These are phyloP conservation scores for Carollia perspicillata DNA, from an alignment of 2,113 vertebrate genomes.

Conservation along the genomic window DNA sequence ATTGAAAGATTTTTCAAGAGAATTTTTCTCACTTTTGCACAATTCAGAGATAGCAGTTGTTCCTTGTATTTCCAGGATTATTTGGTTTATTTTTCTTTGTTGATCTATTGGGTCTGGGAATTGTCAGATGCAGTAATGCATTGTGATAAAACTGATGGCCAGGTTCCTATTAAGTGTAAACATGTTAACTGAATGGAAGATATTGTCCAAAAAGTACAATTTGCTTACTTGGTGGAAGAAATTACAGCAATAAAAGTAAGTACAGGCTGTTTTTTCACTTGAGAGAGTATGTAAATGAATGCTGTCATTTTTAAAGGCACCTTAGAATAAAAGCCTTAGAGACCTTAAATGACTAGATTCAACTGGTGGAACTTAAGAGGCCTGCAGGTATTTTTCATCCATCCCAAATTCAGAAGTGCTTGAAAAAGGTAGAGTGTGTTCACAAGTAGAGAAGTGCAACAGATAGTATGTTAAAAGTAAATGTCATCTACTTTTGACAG, in stretches of 20 bases:
- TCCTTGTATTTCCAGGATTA: background rate
- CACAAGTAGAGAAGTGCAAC: background rate
- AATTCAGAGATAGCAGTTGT: background rate
- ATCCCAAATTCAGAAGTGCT: background rate
- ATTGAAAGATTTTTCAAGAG: background rate
- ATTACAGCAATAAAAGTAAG: background rate
- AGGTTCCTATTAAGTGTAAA: background rate
- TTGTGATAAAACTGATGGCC: background rate
- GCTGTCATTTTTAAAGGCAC: background rate
- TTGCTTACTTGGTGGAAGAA: conserved; percentile 22
- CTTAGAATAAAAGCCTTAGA: background rate
- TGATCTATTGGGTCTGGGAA: background rate
- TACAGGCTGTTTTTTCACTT: background rate
- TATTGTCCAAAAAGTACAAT: background rate
- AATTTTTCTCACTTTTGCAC: background rate
- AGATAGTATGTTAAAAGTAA: background rate
- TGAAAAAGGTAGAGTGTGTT: background rate
- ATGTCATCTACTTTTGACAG: background rate
- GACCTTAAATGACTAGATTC: conserved; percentile 27
- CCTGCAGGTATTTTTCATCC: background rate
- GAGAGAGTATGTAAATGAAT: background rate
- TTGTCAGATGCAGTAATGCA: background rate
- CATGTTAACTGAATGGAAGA: background rate
- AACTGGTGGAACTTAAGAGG: conserved; percentile 39
- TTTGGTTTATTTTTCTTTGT: background rate